Evolutionary conservation across 2,797 vertebrate species (phyloP).

Genomic region (Karalla daura): DNA sequence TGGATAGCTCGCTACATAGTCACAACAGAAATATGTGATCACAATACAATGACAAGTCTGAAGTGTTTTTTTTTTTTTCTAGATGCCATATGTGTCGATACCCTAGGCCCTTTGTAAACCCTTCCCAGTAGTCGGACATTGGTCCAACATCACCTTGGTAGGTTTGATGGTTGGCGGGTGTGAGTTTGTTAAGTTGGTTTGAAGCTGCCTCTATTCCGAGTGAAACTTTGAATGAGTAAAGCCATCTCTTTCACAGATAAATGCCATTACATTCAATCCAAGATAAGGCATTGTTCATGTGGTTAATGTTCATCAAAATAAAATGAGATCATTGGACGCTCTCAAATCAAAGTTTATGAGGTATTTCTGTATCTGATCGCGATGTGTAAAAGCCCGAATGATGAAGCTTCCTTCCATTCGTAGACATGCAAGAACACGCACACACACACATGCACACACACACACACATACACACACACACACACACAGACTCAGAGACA

Average conservation of each 20-base stretch:
- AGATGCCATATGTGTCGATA: constrained; percentile 74
- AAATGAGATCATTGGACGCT: constrained; percentile 76
- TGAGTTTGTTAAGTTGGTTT: constrained; percentile 83
- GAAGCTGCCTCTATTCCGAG: constrained; percentile 88
- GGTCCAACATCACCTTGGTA: constrained; percentile 77
- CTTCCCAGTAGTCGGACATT: constrained; percentile 74
- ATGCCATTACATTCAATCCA: constrained; percentile 97
- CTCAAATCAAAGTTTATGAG: constrained; percentile 87
- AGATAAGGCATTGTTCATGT: constrained; percentile 99
- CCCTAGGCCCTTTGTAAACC: constrained; percentile 80
- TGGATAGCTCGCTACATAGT: constrained; percentile 91
- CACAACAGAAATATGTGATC: constrained; percentile 96
- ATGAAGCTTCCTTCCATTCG: constrained; percentile 50
- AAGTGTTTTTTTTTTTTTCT: constrained; percentile 84
- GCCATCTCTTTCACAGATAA: constrained; percentile 89
- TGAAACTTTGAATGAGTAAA: constrained; percentile 85
- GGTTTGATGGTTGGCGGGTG: constrained; percentile 82
- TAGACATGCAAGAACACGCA: constrained; percentile 1
- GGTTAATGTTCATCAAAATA: constrained; percentile 88
- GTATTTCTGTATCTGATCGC: constrained; percentile 87
- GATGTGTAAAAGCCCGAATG: constrained; percentile 79
- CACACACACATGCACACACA: constrained; percentile 1
- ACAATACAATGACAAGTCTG: constrained; percentile 94
- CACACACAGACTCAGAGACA: background rate
- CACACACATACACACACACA: background rate